Evolutionary conservation across 2,797 vertebrate species (phyloP).

Genomic region (Neoniphon sammara): DNA sequence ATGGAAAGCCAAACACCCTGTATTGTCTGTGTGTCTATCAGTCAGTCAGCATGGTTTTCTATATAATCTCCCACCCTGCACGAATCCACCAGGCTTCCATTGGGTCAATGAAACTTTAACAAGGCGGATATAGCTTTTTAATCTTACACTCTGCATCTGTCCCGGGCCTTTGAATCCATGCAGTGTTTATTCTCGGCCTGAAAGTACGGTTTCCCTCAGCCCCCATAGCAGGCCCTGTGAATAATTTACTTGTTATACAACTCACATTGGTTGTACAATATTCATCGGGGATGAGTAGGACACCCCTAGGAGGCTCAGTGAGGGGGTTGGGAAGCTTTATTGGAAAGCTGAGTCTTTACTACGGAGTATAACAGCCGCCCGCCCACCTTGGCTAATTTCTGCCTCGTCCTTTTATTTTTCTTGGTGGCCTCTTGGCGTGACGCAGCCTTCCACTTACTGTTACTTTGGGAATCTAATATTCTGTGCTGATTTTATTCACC

Average conservation of each 20-base stretch:
- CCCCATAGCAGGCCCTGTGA: slow-evolving; percentile 64
- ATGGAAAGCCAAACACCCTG: slow-evolving; percentile 10
- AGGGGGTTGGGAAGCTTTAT: slow-evolving; percentile 32
- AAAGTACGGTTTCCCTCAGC: slow-evolving; percentile 66
- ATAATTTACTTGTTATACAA: slow-evolving; percentile 81
- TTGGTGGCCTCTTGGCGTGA: neutral
- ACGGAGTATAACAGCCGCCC: slow-evolving; percentile 11
- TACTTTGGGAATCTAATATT: neutral
- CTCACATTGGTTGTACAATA: slow-evolving; percentile 45
- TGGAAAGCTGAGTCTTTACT: slow-evolving; percentile 53
- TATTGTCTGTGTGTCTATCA: neutral
- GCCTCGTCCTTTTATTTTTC: neutral
- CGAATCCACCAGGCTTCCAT: slow-evolving; percentile 44
- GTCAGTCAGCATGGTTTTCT: slow-evolving; percentile 15
- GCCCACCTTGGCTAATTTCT: slow-evolving; percentile 13
- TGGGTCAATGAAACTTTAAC: slow-evolving; percentile 76
- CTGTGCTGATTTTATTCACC: no score
- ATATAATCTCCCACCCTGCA: slow-evolving; percentile 44
- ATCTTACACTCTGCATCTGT: slow-evolving; percentile 66
- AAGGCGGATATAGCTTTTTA: slow-evolving; percentile 71
- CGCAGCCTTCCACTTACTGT: neutral
- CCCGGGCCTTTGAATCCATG: slow-evolving; percentile 58
- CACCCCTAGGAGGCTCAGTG: slow-evolving; percentile 36
- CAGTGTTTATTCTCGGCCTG: slow-evolving; percentile 73
- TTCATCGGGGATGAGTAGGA: slow-evolving; percentile 43